These are phyloP conservation scores for Seriola dumerili DNA, from an alignment of 2,113 vertebrate genomes.

Conservation along the genomic window DNA sequence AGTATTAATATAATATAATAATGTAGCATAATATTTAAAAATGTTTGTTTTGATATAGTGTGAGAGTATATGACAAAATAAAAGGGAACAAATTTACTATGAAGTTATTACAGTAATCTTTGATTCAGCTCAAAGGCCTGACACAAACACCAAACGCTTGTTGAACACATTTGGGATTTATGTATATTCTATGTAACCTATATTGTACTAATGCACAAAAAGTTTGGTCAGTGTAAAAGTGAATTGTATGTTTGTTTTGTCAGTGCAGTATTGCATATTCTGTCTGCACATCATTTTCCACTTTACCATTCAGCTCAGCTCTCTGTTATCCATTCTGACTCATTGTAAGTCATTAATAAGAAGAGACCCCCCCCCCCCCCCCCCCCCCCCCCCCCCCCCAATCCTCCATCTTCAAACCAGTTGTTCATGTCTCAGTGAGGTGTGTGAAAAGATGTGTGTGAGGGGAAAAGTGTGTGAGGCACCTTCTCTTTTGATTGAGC, in stretches of 20 bases:
- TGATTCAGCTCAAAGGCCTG: not conserved
- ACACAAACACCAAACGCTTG: not conserved
- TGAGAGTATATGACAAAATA: not conserved
- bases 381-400: not conserved
- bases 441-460: not conserved
- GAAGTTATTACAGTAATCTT: not conserved
- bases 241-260: not conserved
- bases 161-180: not conserved
- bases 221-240: not conserved
- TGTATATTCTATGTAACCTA: not conserved
- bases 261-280: not conserved
- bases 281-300: not conserved
- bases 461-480: constrained; percentile 10
- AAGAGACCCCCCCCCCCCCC: not conserved
- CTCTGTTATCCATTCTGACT: not conserved
- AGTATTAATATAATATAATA: not conserved
- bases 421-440: constrained; percentile 6
- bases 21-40: not conserved
- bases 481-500: constrained; percentile 51
- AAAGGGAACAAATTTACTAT: not conserved
- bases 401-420: not conserved
- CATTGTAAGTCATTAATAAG: not conserved
- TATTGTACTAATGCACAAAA: not conserved
- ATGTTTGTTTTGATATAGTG: not conserved
- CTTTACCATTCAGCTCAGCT: not conserved